A percentile compares a stretch with the other conserved stretches of the same genome.
Evolutionary conservation across 2,113 vertebrate genomes (phyloP).

Genomic region (Calonectris borealis): DNA sequence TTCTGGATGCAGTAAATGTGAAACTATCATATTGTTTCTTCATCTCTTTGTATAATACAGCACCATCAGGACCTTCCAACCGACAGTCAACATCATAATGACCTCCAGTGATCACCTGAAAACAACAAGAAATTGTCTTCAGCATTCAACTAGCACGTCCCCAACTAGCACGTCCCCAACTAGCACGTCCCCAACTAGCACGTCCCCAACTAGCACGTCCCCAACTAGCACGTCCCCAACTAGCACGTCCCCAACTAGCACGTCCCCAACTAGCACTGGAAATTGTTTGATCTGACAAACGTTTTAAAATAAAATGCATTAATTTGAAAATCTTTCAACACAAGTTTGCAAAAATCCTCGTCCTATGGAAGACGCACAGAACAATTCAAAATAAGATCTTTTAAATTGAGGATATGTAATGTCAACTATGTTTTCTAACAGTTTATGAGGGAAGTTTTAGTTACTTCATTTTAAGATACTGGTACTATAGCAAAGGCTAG

Average conservation of each 20-base stretch:
- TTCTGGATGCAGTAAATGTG: conserved; percentile 91
- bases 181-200: too few relatives aligned
- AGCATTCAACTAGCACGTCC: neutral
- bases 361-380: neutral
- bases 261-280: neutral
- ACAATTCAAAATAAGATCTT: neutral
- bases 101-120: conserved; percentile 96
- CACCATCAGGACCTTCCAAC: conserved; percentile 89
- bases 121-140: neutral
- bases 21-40: conserved; percentile 99
- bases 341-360: neutral
- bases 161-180: too few relatives aligned
- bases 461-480: neutral
- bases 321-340: neutral
- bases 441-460: neutral
- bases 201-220: too few relatives aligned
- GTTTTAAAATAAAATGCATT: neutral
- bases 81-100: conserved; percentile 98
- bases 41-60: conserved; percentile 95
- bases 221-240: too few relatives aligned
- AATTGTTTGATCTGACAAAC: neutral
- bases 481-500: neutral
- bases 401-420: neutral
- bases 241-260: neutral
- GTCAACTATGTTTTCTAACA: neutral